Evolutionary conservation across 1,140 invertebrate genomes (phyloP), one percentile per base, ranked within the genome.

Genomic region (Drosophila ogumai): DNA sequence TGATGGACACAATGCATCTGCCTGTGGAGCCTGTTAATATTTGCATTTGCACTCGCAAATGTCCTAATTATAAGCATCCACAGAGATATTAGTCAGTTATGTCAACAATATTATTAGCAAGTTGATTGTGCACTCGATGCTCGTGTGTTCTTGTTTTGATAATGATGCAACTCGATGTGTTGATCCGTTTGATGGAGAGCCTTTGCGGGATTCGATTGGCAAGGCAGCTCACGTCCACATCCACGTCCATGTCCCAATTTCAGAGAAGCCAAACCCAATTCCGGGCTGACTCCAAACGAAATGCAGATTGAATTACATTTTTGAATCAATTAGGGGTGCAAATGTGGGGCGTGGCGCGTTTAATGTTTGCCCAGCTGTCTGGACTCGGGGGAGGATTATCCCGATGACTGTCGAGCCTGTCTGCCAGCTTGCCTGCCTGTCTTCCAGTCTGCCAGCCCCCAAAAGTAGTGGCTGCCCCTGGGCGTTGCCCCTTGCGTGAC

Each of bases 401-500:
- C 32, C 52, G 58, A 63, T 74, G 57, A 34, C 64, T 55, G 52
- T 38, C 44, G 60, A 28, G 25, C 46, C 46, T n/a, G 46, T 28
- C 40, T 25, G 59, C 4, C 57, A 28, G 25, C 46, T 15, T 9
- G 46, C 19, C 40, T 25, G 59, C 4, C 57, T 28, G 56, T 41
- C 55, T 43, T 40, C 25, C 38, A 17, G 44, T 17, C 58, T 60
- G 57, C 22, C 25, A 43, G 40, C 40, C 52, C 68, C 44, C 69
- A 47, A 67, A 79, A 75, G 63, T 75, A 79, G 81, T 82, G 1
- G 10, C 79, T 50, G 36, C 47, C 46, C 31, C 32, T 80, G 72
- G 81, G 73, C 65, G 66, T 84, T 81, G 57, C 67, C 66, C 58
- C 55, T 79, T 82, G 80, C 80, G 80, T 82, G 81, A 79, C 81